Conservation (phyloP, 2,113 vertebrate species). For the Balaenoptera acutorostrata region DNA sequence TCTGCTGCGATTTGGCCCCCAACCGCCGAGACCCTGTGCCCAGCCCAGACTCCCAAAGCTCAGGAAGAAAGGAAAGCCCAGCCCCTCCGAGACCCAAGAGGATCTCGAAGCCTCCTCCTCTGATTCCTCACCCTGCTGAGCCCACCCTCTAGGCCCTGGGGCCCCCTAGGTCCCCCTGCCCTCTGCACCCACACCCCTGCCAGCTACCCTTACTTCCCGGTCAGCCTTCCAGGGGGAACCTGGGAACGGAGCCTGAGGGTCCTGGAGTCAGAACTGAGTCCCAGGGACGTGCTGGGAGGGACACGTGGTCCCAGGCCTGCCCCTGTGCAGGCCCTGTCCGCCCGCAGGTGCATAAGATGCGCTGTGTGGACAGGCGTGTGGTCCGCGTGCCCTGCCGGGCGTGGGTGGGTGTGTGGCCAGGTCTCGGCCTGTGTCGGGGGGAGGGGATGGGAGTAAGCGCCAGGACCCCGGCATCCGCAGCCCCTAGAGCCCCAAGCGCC, state of each 20-base stretch:
- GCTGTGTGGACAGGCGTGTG: not conserved
- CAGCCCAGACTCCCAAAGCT: not conserved
- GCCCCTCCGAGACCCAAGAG: not conserved
- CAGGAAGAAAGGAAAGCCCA: slow-evolving; percentile 39
- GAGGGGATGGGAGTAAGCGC: not conserved
- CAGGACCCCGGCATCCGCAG: accelerated
- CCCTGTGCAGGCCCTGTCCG: not conserved
- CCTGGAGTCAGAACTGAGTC: not conserved
- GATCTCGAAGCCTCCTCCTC: not conserved
- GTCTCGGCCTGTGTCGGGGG: no score
- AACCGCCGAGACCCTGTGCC: not conserved
- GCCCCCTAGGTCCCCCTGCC: not conserved
- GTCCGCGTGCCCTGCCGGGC: not conserved
- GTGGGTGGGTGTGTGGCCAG: accelerated
- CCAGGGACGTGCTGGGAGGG: not conserved
- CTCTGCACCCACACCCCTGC: not conserved
- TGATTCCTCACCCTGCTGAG: not conserved
- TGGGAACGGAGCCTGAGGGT: not conserved
- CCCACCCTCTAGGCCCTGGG: accelerated
- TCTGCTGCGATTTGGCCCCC: not conserved
- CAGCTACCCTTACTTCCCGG: not conserved
- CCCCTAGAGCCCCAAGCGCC: accelerated
- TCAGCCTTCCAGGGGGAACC: not conserved
- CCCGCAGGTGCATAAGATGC: not conserved
- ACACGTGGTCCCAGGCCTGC: not conserved